Percentiles rank a stretch among this genome's conserved stretches.
Conservation (phyloP, 2,888 invertebrate species). For the Coenonympha glycerion region DNA sequence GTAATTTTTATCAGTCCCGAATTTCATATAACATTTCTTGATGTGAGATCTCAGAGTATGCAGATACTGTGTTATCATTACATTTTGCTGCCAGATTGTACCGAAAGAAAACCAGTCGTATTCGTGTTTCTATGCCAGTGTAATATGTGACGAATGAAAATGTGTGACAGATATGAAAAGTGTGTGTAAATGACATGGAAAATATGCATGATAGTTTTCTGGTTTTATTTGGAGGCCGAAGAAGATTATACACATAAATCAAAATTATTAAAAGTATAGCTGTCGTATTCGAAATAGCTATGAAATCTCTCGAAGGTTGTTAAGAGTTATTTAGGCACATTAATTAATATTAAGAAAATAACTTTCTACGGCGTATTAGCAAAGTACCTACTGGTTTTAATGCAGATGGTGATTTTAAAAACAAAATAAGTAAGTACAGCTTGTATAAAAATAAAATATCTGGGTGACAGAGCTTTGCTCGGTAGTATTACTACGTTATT, state of each 20-base stretch:
- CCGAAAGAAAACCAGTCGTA: slow-evolving; percentile 4
- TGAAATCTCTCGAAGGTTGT: too few species aligned
- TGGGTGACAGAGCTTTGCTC: too few species aligned
- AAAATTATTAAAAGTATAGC: too few species aligned
- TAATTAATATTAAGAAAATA: slow-evolving; percentile 10
- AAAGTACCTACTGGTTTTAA: neutral
- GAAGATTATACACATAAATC: too few species aligned
- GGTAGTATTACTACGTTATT: too few species aligned
- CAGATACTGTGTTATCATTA: slow-evolving; percentile 1
- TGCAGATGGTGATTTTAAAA: neutral
- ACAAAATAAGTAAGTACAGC: too few species aligned
- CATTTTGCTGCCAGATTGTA: neutral
- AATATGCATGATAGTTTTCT: neutral
- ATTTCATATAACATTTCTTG: neutral
- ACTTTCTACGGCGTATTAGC: slow-evolving; percentile 15
- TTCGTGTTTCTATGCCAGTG: neutral
- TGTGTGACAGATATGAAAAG: neutral
- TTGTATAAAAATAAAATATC: too few species aligned
- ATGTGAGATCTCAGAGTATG: neutral
- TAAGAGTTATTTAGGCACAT: neutral
- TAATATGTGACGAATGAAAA: neutral
- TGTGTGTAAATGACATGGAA: neutral
- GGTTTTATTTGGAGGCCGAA: too few species aligned
- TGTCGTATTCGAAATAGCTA: too few species aligned
- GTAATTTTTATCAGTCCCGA: neutral